Conservation (phyloP, 2,113 vertebrate species). For the Camelus bactrianus region DNA sequence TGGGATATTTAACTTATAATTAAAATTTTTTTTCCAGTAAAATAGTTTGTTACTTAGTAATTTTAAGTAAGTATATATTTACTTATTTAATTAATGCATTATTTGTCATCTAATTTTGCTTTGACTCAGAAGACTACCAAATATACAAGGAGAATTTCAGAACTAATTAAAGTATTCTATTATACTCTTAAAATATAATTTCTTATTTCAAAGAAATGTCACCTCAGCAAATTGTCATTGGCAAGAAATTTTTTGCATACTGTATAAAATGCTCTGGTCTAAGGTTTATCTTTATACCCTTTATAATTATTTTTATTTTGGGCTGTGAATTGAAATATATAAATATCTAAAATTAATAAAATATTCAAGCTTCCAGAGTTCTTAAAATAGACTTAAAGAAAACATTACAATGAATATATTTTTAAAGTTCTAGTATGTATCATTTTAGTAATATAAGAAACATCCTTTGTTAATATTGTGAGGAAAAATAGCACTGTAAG, state of each 20-base stretch:
- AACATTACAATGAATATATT: not conserved
- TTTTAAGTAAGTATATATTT: not conserved
- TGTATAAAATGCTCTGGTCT: not conserved
- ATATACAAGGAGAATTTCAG: not conserved
- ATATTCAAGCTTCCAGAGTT: not conserved
- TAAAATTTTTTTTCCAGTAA: not conserved
- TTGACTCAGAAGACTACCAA: not conserved
- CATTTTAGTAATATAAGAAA: not conserved
- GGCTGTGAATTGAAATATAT: not conserved
- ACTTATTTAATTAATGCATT: not conserved
- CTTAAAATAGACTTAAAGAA: not conserved
- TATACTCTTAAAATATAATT: slow-evolving; percentile 15
- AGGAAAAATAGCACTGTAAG: not conserved
- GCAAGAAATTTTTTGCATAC: not conserved
- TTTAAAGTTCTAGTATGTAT: not conserved
- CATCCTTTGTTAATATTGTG: not conserved
- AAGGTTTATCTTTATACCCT: not conserved
- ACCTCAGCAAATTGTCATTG: not conserved
- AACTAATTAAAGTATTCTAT: not conserved
- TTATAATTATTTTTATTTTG: not conserved
- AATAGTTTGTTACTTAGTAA: not conserved
- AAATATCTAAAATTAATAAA: slow-evolving; percentile 10
- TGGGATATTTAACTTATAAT: not conserved
- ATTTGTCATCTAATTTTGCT: not conserved
- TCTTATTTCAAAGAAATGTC: not conserved